These are phyloP conservation scores for Chunga burmeisteri DNA, from an alignment of 2,113 vertebrate genomes.

Conservation along the genomic window DNA sequence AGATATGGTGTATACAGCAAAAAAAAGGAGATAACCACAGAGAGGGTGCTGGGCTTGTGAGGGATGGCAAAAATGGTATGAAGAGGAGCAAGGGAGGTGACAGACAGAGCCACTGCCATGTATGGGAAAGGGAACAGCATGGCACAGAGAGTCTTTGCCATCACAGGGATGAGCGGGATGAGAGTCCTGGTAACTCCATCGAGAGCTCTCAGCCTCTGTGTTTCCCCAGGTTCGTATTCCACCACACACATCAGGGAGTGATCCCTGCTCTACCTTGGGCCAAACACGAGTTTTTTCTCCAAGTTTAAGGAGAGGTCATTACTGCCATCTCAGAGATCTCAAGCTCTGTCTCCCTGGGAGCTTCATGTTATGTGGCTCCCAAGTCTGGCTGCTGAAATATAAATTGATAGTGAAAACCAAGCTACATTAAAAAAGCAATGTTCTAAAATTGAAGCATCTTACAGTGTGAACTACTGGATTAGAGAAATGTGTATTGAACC, in stretches of 20 bases:
- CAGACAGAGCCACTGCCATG: neutral
- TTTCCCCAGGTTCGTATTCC: neutral
- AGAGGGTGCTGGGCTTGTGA: neutral
- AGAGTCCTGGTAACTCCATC: neutral
- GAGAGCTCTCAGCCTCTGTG: rapidly evolving
- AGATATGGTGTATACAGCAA: rapidly evolving
- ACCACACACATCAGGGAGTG: neutral
- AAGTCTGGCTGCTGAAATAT: neutral
- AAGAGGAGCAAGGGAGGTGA: neutral
- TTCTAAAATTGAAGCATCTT: neutral
- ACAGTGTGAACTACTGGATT: neutral
- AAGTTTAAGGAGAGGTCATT: neutral
- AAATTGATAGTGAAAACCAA: neutral
- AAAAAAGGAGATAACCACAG: neutral
- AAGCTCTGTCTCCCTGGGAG: neutral
- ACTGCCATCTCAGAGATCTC: neutral
- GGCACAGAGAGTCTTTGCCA: neutral
- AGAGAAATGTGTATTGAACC: neutral
- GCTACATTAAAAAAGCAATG: neutral
- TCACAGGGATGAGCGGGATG: neutral
- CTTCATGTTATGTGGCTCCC: neutral
- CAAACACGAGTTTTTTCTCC: rapidly evolving
- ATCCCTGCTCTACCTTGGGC: neutral
- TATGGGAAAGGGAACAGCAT: neutral
- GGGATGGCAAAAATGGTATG: neutral